Evolutionary conservation across 92 coral and sea anemone species (phyloP).

Genomic region (Parazoanthus swiftii): DNA sequence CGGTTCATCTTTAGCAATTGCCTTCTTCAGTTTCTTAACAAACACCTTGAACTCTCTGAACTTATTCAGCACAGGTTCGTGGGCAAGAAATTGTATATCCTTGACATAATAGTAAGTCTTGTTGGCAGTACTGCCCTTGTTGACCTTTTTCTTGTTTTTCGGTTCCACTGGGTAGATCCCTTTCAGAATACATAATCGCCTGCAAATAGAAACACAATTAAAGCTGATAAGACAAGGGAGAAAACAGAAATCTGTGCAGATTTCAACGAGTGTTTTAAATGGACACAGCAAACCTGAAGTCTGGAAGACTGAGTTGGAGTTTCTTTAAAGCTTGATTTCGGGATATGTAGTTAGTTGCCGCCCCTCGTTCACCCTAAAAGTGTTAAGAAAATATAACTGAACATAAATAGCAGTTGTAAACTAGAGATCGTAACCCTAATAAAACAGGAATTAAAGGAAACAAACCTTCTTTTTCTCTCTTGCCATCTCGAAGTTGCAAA

Average conservation of each 20-base stretch:
- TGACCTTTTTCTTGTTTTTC: slow-evolving; percentile 95
- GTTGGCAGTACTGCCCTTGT: slow-evolving; percentile 90
- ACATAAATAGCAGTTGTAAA: neutral
- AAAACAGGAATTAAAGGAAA: neutral
- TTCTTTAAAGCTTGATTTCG: slow-evolving; percentile 94
- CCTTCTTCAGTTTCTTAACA: slow-evolving; percentile 88
- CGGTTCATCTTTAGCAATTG: slow-evolving; percentile 92
- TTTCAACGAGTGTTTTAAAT: neutral
- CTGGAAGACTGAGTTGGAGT: slow-evolving; percentile 91
- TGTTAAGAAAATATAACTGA: neutral
- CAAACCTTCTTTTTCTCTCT: slow-evolving; percentile 80
- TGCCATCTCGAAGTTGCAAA: slow-evolving; percentile 54
- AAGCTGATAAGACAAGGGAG: neutral
- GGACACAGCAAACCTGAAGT: slow-evolving; percentile 45
- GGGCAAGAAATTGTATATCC: slow-evolving; percentile 92
- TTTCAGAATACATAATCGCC: slow-evolving; percentile 92
- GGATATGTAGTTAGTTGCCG: slow-evolving; percentile 82
- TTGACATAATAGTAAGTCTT: slow-evolving; percentile 86
- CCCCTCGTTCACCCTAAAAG: slow-evolving; percentile 92
- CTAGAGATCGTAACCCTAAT: neutral
- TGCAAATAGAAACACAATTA: slow-evolving; percentile 33
- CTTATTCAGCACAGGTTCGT: slow-evolving; percentile 93
- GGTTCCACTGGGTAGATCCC: slow-evolving; percentile 99
- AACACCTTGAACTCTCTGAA: slow-evolving; percentile 93
- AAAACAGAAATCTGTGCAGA: neutral